phyloP scores from a whole-genome alignment of 1,140 invertebrate species.

The Drosophila serrata region DNA sequence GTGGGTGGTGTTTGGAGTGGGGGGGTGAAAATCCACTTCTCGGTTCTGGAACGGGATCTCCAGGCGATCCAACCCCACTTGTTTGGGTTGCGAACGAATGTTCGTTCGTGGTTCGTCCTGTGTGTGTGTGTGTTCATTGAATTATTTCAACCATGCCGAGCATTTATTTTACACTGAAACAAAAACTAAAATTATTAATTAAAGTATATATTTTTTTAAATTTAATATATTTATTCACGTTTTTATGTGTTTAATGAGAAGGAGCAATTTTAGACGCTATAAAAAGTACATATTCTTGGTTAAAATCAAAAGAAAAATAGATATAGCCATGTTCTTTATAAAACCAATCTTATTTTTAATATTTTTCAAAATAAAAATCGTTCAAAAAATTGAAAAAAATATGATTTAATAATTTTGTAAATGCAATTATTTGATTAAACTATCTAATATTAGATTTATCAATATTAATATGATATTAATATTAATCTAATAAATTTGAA shows the following conservation, averaged over 20 bases:
- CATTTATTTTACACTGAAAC: conserved; percentile 42
- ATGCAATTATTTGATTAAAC: too few species aligned
- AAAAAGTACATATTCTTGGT: background rate
- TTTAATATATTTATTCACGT: too few species aligned
- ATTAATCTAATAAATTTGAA: too few species aligned
- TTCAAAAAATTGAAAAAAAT: too few species aligned
- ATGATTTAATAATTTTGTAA: too few species aligned
- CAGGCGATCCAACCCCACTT: conserved; percentile 56
- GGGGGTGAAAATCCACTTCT: background rate
- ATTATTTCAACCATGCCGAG: conserved; percentile 53
- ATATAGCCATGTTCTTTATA: too few species aligned
- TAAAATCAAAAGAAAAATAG: too few species aligned
- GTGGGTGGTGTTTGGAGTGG: too few species aligned
- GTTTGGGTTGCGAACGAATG: conserved; percentile 46
- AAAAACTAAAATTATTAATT: background rate
- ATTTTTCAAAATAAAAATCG: too few species aligned
- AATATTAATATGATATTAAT: too few species aligned
- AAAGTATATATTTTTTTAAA: background rate
- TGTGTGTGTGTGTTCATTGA: conserved; percentile 50
- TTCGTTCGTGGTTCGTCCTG: conserved; percentile 17
- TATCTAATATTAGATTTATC: too few species aligned
- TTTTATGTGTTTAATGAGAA: background rate
- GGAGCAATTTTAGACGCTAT: background rate
- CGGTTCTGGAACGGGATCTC: conserved; percentile 11
- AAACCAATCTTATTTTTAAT: too few species aligned